These are phyloP conservation scores for Vanessa atalanta DNA, from an alignment of 1,140 invertebrate genomes.

Conservation along the genomic window DNA sequence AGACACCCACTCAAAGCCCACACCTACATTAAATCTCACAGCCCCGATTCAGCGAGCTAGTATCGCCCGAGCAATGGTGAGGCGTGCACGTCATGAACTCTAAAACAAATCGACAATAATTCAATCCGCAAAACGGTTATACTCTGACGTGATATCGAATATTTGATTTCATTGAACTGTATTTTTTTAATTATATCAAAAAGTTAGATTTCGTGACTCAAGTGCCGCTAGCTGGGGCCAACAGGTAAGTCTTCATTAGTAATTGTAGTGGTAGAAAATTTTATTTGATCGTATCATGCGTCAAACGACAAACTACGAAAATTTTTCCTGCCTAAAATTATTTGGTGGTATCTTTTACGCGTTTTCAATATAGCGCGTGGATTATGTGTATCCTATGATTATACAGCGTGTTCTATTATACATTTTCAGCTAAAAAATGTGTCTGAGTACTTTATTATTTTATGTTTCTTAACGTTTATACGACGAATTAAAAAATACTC, in stretches of 20 bases:
- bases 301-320: too few species aligned
- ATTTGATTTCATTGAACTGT: slow-evolving; percentile 9
- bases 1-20: slow-evolving; percentile 36
- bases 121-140: slow-evolving; percentile 17
- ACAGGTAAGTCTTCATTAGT: slow-evolving; percentile 32
- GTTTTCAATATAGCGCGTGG: too few species aligned
- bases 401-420: too few species aligned
- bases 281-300: too few species aligned
- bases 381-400: too few species aligned
- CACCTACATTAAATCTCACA: slow-evolving; percentile 32
- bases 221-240: slow-evolving; percentile 20
- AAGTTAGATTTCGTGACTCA: slow-evolving; percentile 18
- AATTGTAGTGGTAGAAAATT: background rate
- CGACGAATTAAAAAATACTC: too few species aligned
- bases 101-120: slow-evolving; percentile 27
- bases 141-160: slow-evolving; percentile 10
- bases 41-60: slow-evolving; percentile 32
- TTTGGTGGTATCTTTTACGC: too few species aligned
- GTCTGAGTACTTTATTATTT: too few species aligned
- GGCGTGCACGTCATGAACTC: background rate
- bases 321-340: too few species aligned
- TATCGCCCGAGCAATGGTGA: slow-evolving; percentile 19
- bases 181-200: background rate
- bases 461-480: too few species aligned
- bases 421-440: too few species aligned